Evolutionary conservation across 1,140 invertebrate genomes (phyloP).

Genomic region (Pseudomyrmex dendroicus): DNA sequence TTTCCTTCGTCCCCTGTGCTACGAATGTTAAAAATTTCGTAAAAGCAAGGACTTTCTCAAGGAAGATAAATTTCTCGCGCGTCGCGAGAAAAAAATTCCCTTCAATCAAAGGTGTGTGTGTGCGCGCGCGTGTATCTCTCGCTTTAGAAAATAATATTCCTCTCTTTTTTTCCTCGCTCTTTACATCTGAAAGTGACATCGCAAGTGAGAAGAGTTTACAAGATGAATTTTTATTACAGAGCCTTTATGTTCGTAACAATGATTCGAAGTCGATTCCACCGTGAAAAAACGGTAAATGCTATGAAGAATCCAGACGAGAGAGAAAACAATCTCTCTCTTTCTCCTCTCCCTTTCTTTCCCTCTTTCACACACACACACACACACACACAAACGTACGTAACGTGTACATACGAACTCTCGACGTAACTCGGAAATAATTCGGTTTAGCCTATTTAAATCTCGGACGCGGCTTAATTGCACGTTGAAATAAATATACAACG

Average conservation of each 20-base stretch:
- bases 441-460: slow-evolving; percentile 15
- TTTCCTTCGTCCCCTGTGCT: no score
- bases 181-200: slow-evolving; percentile 69
- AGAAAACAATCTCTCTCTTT: background rate
- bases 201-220: slow-evolving; percentile 64
- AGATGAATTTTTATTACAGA: slow-evolving; percentile 66
- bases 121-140: no score
- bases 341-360: background rate
- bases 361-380: background rate
- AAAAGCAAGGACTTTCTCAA: background rate
- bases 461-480: slow-evolving; percentile 42
- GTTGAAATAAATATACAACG: slow-evolving; percentile 51
- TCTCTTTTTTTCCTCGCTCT: background rate
- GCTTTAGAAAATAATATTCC: slow-evolving; percentile 1
- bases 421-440: background rate
- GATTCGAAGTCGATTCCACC: background rate
- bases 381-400: background rate
- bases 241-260: slow-evolving; percentile 17
- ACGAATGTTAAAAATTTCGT: no score
- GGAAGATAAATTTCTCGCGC: background rate
- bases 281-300: slow-evolving; percentile 21
- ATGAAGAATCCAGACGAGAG: slow-evolving; percentile 1
- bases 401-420: background rate
- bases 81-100: background rate
- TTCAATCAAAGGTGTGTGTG: background rate